A percentile compares a stretch with the other conserved stretches of the same genome.
Evolutionary conservation across 64 coral and sea anemone species (phyloP).

Genomic region (Orbicella faveolata): DNA sequence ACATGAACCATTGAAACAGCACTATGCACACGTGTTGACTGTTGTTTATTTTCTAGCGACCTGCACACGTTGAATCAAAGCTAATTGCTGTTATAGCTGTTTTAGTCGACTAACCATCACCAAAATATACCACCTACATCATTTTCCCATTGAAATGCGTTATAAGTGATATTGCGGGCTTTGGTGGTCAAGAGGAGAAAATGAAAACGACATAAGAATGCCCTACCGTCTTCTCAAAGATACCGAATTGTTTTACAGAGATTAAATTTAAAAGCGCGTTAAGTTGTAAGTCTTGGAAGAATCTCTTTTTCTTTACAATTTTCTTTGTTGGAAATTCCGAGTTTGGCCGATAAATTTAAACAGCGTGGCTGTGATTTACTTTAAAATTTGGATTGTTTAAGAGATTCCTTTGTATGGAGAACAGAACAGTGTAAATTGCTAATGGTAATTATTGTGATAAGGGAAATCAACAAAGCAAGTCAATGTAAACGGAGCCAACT

Average conservation of each 20-base stretch:
- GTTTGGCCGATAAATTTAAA: not conserved
- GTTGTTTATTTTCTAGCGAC: not conserved
- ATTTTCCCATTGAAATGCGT: not conserved
- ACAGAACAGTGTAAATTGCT: not conserved
- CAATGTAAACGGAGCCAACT: not conserved
- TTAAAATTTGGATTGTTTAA: not conserved
- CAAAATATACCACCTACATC: not conserved
- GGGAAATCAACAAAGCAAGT: not conserved
- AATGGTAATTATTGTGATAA: not conserved
- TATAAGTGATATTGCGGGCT: conserved; percentile 3
- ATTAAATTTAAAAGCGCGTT: not conserved
- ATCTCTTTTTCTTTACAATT: not conserved
- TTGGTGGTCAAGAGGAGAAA: not conserved
- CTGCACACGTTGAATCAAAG: not conserved
- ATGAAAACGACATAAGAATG: no score
- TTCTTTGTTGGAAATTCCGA: not conserved
- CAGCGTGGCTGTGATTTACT: not conserved
- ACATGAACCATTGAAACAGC: no score
- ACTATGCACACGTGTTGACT: not conserved
- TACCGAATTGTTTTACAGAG: not conserved
- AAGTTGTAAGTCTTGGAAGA: no score
- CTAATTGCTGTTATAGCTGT: not conserved
- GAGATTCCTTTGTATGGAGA: not conserved
- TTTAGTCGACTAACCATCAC: not conserved
- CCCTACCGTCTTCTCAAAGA: not conserved